Base-by-base conservation (phyloP, 92 coral and sea anemone species). In the Palythoa grandiflora region DNA sequence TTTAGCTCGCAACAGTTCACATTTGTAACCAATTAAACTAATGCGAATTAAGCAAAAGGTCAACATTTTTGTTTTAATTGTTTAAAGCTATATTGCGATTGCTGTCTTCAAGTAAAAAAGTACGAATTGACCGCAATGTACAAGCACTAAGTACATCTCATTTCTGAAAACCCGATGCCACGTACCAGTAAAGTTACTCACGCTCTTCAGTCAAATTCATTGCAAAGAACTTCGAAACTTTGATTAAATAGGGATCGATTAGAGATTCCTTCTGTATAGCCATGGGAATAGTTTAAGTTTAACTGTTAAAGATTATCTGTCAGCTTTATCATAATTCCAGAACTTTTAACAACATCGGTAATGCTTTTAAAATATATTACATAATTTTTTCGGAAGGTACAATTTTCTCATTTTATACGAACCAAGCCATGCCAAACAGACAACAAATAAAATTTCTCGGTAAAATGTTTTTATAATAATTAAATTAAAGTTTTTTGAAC, bases 21-120 rank as follows among this genome's bases (percentile, higher is more conserved):
- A 65, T 66, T 81, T 81, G 86, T 81, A 81, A 63, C 74, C 86
- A 81, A 81, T 81, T 81, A 81, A 81, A 38, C 54, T 81, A 81
- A 81, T 40, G 60, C 57, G 75, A 21, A 40, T 66, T 4, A 21
- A 66, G 75, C 54, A 9, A 68, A 51, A 81, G 75, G 86, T 81
- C 74, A 66, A 7, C 14, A 36, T 44, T 40, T 44, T 53, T 21
- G 38, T 55, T 53, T 35, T 48, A 48, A 2, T 51, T 77, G 61
- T 76, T 9, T 52, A n/a, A 9, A 36, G 38, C 19, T 37, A 77
- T 6, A 54, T 11, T n/a, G 71, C 21, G 11, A 37, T 17, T 75
- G 28, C 55, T 47, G 55, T 44, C 80, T 53, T 11, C n/a, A 36
- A 77, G 51, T 15, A 21, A 36, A 13, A 53, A 14, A 16, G 15